Evolutionary conservation across 2,113 vertebrate species (phyloP), one percentile per base, ranked within the genome.

Genomic region (Syngnathoides biaculeatus): DNA sequence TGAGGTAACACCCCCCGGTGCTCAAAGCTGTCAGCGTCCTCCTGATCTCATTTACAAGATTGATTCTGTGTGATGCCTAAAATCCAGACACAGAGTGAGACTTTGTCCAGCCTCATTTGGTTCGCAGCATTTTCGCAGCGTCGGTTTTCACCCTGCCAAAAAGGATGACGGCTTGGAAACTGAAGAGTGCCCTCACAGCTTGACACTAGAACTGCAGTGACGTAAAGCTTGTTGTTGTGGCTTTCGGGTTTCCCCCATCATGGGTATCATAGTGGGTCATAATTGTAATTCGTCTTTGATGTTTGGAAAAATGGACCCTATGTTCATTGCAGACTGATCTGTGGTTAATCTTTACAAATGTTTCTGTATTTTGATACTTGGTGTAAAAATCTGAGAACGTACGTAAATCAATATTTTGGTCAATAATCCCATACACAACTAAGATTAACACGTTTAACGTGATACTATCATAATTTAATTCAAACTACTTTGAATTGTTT

Each of bases 1-100:
- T 77, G 69, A 22, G 42, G 4, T 35, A 63, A 80, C 26, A n/a
- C 71, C 73, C 42, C 42, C 59, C n/a, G 6, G 68, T 22, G 65
- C 56, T 9, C 30, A 63, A 30, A 40, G 63, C 83, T 79, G 83
- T 88, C 84, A 81, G 76, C 78, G 73, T 84, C 86, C 86, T 30
- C 77, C 87, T 80, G 83, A 81, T 86, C 80, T 88, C 68, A 87
- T 88, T 88, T 86, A 82, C 78, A 84, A 85, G 81, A 90, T 86
- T 90, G 81, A 73, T 82, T 89, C 79, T 58, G 48, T 72, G 61
- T 77, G 76, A 83, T 72, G 75, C 57, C 71, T 78, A 84, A 68
- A 81, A 69, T 24, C 50, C 68, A 68, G 67, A 59, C 40, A 68
- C 69, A 5, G 50, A 79, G 71, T 68, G 65, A 55, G 65, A 73